phyloP scores from a whole-genome alignment of 2,113 vertebrate genomes.

The human (Homo sapiens) region DNA sequence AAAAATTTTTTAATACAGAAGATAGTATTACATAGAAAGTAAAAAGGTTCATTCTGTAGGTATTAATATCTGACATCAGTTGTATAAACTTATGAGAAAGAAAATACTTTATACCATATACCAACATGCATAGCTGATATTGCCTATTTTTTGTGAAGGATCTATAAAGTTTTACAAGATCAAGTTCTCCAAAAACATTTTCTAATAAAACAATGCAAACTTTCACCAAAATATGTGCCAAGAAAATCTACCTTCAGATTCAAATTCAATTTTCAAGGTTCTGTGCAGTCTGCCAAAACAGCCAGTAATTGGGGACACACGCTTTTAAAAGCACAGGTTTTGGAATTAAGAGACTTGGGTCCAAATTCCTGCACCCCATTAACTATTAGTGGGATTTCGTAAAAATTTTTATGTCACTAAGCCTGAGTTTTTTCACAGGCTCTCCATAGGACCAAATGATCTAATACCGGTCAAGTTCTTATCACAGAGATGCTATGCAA shows the following conservation, averaged over 20 bases:
- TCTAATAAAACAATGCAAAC: not conserved
- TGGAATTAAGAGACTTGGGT: not conserved
- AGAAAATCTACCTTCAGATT: slow-evolving; percentile 2
- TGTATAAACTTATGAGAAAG: not conserved
- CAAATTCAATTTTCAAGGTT: slow-evolving; percentile 9
- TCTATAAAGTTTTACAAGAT: not conserved
- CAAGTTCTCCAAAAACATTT: not conserved
- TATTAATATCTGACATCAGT: not conserved
- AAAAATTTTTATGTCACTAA: not conserved
- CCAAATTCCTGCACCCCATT: not conserved
- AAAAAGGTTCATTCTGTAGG: not conserved
- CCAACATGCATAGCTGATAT: not conserved
- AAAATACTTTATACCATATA: not conserved
- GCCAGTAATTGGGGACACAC: not conserved
- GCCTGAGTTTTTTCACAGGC: not conserved
- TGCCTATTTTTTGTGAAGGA: not conserved
- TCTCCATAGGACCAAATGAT: not conserved
- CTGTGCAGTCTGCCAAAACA: not conserved
- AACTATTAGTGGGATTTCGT: too few species aligned
- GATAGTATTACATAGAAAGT: not conserved
- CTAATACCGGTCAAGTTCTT: not conserved
- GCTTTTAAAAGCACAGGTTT: not conserved
- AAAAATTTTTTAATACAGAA: slow-evolving; percentile 15
- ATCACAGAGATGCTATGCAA: not conserved
- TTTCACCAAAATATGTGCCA: slow-evolving; percentile 19